Evolutionary conservation across 2,888 invertebrate species (phyloP).

Genomic region (Gryllus longicercus): DNA sequence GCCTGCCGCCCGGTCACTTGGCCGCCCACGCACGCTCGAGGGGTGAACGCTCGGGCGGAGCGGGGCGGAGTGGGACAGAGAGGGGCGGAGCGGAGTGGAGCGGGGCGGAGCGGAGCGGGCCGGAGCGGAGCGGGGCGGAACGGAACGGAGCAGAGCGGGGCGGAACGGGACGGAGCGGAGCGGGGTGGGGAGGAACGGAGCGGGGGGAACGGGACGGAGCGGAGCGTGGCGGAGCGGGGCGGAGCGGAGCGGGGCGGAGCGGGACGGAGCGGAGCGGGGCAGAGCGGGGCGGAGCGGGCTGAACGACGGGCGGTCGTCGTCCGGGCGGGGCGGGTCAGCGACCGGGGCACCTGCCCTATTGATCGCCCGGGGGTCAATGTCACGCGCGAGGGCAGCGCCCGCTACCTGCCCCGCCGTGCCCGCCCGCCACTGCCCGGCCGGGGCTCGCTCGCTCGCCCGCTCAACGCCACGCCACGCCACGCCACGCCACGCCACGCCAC

Average conservation of each 20-base stretch:
- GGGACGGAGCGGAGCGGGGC: too few species aligned
- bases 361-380: neutral
- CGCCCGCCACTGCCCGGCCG: neutral
- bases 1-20: neutral
- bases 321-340: constrained; percentile 20
- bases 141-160: too few species aligned
- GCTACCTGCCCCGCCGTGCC: neutral
- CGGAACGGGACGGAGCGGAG: too few species aligned
- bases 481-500: neutral
- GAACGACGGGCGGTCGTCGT: constrained; percentile 24
- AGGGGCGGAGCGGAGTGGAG: constrained; percentile 19
- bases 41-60: constrained; percentile 20
- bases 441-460: constrained; percentile 4
- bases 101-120: neutral
- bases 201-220: too few species aligned
- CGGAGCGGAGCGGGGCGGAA: too few species aligned
- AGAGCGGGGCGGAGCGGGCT: too few species aligned
- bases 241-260: too few species aligned
- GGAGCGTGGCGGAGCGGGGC: too few species aligned
- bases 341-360: constrained; percentile 21
- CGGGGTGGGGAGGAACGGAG: too few species aligned
- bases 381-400: neutral
- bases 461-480: neutral
- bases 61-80: neutral
- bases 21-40: constrained; percentile 44